phyloP scores from a whole-genome alignment of 2,888 invertebrate genomes.

The Protula sp. region DNA sequence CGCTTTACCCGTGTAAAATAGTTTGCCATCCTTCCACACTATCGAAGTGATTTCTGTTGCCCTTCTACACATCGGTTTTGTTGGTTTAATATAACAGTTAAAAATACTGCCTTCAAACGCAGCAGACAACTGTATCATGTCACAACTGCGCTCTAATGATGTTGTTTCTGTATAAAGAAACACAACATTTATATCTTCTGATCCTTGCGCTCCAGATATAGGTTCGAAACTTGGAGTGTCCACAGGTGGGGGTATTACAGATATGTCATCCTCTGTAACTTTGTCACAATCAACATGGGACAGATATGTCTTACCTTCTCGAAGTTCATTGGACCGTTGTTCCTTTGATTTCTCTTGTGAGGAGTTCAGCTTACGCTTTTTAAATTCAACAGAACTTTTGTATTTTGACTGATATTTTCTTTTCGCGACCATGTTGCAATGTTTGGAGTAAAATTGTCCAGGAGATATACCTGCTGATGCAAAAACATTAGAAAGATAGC shows the following conservation, averaged over 20 bases:
- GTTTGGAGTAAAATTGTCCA: neutral
- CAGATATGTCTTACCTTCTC: neutral
- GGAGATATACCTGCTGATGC: neutral
- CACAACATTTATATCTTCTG: too few species aligned
- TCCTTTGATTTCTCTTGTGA: neutral
- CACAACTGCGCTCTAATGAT: neutral
- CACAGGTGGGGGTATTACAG: neutral
- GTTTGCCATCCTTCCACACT: neutral
- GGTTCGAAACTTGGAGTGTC: too few species aligned
- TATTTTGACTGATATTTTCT: neutral
- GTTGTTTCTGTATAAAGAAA: neutral
- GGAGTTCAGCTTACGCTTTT: neutral
- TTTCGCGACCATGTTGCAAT: too few species aligned
- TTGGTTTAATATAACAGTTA: neutral
- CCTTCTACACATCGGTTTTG: neutral
- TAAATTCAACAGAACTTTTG: neutral
- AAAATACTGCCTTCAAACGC: neutral
- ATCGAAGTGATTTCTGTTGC: neutral
- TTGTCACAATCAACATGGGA: neutral
- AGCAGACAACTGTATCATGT: neutral
- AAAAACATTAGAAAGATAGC: neutral
- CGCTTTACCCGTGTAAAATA: neutral
- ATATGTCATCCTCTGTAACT: neutral
- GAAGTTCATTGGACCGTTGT: neutral
- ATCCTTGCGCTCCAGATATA: too few species aligned